Evolutionary conservation across 2,797 vertebrate species (phyloP).

Genomic region (Sylvilagus floridanus): DNA sequence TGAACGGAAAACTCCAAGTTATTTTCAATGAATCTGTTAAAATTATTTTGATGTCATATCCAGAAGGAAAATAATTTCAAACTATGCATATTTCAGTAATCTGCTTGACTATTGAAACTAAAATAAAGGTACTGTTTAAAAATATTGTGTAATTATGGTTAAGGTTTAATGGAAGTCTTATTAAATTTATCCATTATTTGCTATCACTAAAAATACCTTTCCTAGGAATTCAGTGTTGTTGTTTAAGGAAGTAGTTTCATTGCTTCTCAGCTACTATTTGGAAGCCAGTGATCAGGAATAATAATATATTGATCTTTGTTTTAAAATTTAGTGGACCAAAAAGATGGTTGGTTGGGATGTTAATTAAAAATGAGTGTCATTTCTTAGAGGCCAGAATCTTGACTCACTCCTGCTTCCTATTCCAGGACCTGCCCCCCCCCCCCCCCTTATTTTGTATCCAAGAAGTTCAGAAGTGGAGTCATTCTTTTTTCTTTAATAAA

Average conservation of each 20-base stretch:
- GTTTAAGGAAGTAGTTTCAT: constrained; percentile 1
- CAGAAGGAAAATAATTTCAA: constrained; percentile 22
- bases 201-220: background rate
- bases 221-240: constrained; percentile 35
- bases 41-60: constrained; percentile 45
- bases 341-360: constrained; percentile 1
- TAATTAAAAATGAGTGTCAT: background rate
- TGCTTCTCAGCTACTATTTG: constrained; percentile 43
- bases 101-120: constrained; percentile 28
- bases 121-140: constrained; percentile 56
- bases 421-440: background rate
- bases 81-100: constrained; percentile 32
- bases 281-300: constrained; percentile 34
- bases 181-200: constrained; percentile 40
- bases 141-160: constrained; percentile 20
- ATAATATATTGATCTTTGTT: constrained; percentile 9
- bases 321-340: background rate
- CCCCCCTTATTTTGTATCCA: background rate
- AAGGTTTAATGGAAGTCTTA: constrained; percentile 39
- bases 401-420: background rate
- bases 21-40: constrained; percentile 31
- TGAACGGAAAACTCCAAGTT: constrained; percentile 12
- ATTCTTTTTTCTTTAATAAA: constrained; percentile 44
- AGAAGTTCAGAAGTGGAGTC: too few species aligned
- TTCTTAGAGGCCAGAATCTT: background rate